Evolutionary conservation across 1,140 invertebrate species (phyloP).

Genomic region (Glossosoma conforme): DNA sequence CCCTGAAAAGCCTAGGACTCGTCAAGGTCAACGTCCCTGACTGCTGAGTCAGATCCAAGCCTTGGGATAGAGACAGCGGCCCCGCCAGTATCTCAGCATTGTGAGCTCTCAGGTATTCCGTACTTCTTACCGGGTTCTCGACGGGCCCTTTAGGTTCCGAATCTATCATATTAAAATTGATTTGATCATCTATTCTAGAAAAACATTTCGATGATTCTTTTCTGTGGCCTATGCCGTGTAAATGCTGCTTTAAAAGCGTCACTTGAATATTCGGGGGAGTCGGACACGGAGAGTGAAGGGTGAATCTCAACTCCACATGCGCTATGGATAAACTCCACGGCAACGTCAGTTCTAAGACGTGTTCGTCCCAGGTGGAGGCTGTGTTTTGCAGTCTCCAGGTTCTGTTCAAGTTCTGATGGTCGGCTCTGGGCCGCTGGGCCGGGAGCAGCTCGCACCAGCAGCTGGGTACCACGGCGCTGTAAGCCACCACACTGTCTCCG

Average conservation of each 20-base stretch:
- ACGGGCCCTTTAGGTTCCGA: slow-evolving; percentile 47
- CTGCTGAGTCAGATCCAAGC: slow-evolving; percentile 78
- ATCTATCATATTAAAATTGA: slow-evolving; percentile 53
- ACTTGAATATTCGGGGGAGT: slow-evolving; percentile 66
- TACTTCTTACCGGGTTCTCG: slow-evolving; percentile 72
- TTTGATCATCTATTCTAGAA: slow-evolving; percentile 54
- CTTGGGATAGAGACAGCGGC: slow-evolving; percentile 73
- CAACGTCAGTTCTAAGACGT: slow-evolving; percentile 83
- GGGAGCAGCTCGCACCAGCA: slow-evolving; percentile 91
- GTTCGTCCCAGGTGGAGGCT: slow-evolving; percentile 85
- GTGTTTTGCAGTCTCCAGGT: slow-evolving; percentile 85
- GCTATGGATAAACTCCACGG: slow-evolving; percentile 70
- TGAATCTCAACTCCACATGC: slow-evolving; percentile 84
- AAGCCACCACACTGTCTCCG: slow-evolving; percentile 58
- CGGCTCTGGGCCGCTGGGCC: slow-evolving; percentile 77
- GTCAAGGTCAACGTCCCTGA: slow-evolving; percentile 79
- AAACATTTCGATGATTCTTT: slow-evolving; percentile 44
- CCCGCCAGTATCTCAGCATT: slow-evolving; percentile 88
- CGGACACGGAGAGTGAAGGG: slow-evolving; percentile 67
- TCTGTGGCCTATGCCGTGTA: slow-evolving; percentile 62
- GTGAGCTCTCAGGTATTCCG: slow-evolving; percentile 77
- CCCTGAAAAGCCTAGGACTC: slow-evolving; percentile 76
- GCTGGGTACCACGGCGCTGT: slow-evolving; percentile 82
- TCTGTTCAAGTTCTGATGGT: slow-evolving; percentile 73
- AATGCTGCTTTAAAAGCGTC: slow-evolving; percentile 78